Percentiles rank a stretch among this genome's conserved stretches.
These are phyloP conservation scores for Neuroscelio doddi DNA, from an alignment of 2,888 invertebrate genomes.

Conservation along the genomic window DNA sequence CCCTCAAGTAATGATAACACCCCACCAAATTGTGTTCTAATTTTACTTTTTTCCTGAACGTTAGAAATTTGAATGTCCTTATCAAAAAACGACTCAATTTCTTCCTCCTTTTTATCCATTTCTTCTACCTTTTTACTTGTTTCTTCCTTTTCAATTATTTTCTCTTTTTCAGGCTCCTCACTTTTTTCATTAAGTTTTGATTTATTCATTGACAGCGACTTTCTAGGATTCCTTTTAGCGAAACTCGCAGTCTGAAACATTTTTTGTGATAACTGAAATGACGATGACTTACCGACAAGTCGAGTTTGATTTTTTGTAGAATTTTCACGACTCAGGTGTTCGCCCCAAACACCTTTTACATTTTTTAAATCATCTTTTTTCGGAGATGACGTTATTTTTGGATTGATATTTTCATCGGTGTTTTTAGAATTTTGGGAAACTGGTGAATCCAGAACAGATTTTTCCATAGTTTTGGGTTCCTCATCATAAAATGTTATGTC, in stretches of 20 bases:
- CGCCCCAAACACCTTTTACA: conserved; percentile 72
- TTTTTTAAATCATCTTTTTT: conserved; percentile 60
- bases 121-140: background rate
- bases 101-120: conserved; percentile 29
- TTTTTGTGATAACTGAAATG: conserved; percentile 78
- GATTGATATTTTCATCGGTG: background rate
- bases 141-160: background rate
- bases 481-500: conserved; percentile 72
- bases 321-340: conserved; percentile 67
- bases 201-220: conserved; percentile 73
- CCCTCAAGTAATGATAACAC: conserved; percentile 65
- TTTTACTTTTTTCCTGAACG: background rate
- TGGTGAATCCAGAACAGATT: background rate
- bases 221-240: conserved; percentile 84
- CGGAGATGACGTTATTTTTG: conserved; percentile 8
- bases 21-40: conserved; percentile 41
- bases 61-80: conserved; percentile 58
- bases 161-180: background rate
- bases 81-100: conserved; percentile 46
- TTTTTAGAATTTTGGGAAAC: no score
- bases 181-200: conserved; percentile 58
- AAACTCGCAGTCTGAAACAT: conserved; percentile 81
- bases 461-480: conserved; percentile 8
- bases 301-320: conserved; percentile 38
- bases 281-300: conserved; percentile 58